phyloP scores from a whole-genome alignment of 2,888 invertebrate species.

The Metacarcinus magister region DNA sequence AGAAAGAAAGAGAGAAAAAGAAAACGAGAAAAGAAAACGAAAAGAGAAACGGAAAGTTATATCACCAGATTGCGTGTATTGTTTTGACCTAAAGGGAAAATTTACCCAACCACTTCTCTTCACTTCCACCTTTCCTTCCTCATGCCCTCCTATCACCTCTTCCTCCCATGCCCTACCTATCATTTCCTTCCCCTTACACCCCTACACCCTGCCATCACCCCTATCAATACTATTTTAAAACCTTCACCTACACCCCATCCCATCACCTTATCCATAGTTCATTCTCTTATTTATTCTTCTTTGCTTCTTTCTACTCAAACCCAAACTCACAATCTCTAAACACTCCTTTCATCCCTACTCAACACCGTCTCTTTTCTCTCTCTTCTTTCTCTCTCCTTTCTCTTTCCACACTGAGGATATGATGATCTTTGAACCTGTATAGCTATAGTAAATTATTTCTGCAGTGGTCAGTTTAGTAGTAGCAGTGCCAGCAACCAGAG shows the following conservation, averaged over 20 bases:
- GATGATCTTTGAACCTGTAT: neutral
- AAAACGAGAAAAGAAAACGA: neutral
- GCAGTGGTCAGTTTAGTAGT: neutral
- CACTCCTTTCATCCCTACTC: neutral
- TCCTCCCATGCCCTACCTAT: neutral
- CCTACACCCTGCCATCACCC: no score
- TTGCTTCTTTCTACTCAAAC: no score
- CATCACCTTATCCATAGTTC: neutral
- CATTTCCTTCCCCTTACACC: no score
- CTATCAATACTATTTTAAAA: no score
- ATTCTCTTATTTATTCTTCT: neutral
- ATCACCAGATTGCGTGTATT: neutral
- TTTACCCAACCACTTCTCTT: neutral
- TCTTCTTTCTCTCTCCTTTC: neutral
- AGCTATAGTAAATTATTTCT: no score
- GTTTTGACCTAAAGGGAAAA: neutral
- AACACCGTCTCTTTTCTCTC: neutral
- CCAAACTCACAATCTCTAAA: neutral
- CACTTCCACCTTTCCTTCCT: neutral
- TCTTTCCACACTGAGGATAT: neutral
- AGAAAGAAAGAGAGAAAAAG: neutral
- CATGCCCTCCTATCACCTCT: neutral
- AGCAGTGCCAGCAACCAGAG: neutral
- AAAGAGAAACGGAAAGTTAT: neutral
- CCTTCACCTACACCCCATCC: no score